Percentiles rank a stretch among this genome's conserved stretches.
Evolutionary conservation across 2,113 vertebrate genomes (phyloP).

Genomic region (Anser cygnoides): DNA sequence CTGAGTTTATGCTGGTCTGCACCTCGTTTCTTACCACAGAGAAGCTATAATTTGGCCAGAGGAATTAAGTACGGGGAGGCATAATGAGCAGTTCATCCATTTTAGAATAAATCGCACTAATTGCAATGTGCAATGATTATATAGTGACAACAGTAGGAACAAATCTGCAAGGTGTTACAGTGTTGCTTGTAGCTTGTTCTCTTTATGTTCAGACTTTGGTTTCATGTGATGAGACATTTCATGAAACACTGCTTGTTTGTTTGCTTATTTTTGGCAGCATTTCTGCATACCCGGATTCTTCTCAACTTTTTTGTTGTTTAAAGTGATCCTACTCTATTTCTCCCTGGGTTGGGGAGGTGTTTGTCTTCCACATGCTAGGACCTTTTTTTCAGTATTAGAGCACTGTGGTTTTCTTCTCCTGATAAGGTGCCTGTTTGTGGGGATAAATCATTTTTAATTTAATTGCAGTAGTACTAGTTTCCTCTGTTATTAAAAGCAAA

Average conservation of each 20-base stretch:
- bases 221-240: background rate
- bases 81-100: background rate
- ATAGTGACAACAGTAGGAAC: background rate
- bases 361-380: background rate
- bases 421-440: background rate
- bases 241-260: background rate
- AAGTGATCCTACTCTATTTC: background rate
- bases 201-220: background rate
- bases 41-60: background rate
- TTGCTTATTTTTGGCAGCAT: background rate
- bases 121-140: background rate
- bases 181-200: background rate
- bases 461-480: background rate
- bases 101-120: background rate
- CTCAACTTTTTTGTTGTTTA: background rate
- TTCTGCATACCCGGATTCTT: background rate
- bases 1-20: fast-evolving
- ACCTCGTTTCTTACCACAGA: background rate
- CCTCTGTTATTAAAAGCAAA: fast-evolving
- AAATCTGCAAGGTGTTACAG: background rate
- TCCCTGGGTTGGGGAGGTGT: background rate
- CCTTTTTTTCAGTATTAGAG: no score
- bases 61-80: background rate
- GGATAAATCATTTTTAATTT: background rate
- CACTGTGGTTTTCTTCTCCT: background rate